Percentiles rank a stretch among this genome's conserved stretches.
Evolutionary conservation across 2,113 vertebrate species (phyloP).

Genomic region (Cacatua alba): DNA sequence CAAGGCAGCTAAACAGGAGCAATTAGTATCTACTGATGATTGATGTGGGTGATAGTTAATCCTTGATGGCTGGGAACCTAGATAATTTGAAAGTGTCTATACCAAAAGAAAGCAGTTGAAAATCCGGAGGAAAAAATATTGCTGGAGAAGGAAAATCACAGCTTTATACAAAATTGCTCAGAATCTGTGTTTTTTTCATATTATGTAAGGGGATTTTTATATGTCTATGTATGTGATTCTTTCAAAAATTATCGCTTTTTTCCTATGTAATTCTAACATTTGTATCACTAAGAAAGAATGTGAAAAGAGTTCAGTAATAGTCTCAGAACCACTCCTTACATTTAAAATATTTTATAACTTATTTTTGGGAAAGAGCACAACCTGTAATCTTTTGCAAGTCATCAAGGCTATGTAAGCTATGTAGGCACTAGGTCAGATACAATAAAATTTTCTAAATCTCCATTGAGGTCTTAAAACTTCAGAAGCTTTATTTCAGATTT

Average conservation of each 20-base stretch:
- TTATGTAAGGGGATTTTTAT: background rate
- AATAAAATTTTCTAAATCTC: background rate
- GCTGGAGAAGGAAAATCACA: background rate
- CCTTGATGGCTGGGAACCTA: background rate
- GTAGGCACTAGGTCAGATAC: background rate
- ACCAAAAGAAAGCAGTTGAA: background rate
- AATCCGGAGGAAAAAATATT: background rate
- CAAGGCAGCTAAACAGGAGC: background rate
- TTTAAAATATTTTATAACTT: background rate
- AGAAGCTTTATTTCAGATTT: background rate
- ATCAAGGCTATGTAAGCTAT: background rate
- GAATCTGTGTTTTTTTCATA: background rate
- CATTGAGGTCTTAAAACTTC: background rate
- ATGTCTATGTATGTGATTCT: background rate
- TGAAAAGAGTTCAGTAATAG: background rate
- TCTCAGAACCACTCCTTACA: background rate
- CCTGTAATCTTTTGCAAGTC: background rate
- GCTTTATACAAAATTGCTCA: background rate
- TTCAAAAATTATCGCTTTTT: background rate
- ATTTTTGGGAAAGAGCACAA: background rate
- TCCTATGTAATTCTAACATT: background rate
- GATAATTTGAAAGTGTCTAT: background rate
- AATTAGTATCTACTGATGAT: background rate
- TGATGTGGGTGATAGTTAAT: background rate
- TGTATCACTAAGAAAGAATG: background rate